A percentile compares a stretch with the other conserved stretches of the same genome.
Evolutionary conservation across 2,797 vertebrate species (phyloP).

Genomic region (Leptodactylus fallax): DNA sequence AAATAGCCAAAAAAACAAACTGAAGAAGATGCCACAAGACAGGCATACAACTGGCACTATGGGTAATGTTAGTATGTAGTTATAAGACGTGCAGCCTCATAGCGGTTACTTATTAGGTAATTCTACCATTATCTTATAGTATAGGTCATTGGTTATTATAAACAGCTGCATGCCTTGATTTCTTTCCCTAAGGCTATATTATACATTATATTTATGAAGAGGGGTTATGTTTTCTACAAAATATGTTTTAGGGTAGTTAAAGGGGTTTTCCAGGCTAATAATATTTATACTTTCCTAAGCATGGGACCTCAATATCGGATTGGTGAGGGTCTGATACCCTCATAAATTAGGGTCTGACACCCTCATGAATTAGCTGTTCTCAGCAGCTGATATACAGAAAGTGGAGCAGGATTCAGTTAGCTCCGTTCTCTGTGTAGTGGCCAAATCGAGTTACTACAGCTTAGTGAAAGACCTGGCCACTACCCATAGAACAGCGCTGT

Average conservation of each 20-base stretch:
- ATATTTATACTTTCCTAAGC: too few relatives aligned
- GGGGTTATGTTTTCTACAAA: neutral
- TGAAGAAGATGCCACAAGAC: conserved; percentile 10
- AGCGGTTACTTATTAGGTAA: neutral
- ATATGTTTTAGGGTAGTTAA: neutral
- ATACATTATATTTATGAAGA: neutral
- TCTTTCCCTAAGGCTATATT: neutral
- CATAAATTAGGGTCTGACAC: too few relatives aligned
- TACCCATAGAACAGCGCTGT: too few relatives aligned
- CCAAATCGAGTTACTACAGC: too few relatives aligned
- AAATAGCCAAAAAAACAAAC: conserved; percentile 37
- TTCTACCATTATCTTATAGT: neutral
- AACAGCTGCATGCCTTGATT: neutral
- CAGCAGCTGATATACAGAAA: too few relatives aligned
- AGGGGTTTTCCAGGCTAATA: too few relatives aligned
- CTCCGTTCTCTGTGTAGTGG: too few relatives aligned
- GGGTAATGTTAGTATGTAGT: neutral
- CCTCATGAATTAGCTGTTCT: too few relatives aligned
- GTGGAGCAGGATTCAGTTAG: too few relatives aligned
- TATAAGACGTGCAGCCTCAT: neutral
- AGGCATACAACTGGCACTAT: neutral
- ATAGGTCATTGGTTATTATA: neutral
- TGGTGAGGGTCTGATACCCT: too few relatives aligned
- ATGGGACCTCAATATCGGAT: too few relatives aligned
- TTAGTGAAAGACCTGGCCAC: too few relatives aligned